Base-by-base conservation (phyloP, 2,113 vertebrate genomes). In the Anolis sagrei region DNA sequence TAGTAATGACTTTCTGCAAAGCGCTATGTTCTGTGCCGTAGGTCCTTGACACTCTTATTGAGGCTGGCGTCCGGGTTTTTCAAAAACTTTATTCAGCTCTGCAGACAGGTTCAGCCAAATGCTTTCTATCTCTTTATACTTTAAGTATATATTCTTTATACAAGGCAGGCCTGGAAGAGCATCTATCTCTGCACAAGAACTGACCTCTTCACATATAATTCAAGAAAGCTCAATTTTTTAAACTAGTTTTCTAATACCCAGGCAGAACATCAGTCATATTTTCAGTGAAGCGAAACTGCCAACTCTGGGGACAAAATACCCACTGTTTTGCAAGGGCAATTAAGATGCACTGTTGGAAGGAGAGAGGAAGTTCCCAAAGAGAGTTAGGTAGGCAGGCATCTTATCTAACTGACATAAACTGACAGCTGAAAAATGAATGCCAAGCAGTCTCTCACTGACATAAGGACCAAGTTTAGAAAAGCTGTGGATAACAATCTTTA, bases 391-490 rank as follows among this genome's bases (percentile, higher is more conserved):
- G 64, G 58, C 49, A 85, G 76, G 49, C 76, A 85, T 79, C 48
- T 85, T 70, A 32, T 39, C 32, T 32, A 85, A 34, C 34, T 78
- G 64, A 70, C 76, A 78, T 25, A 70, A 69, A 77, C 62, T 44
- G 48, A 58, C 27, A 85, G 76, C 64, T 70, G 66, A 64, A 58
- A 78, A 69, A 25, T 69, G 76, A 85, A 85, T 72, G 49, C 18
- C 66, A 70, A 85, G 34, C 16, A 39, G 66, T 85, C 32, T 51
- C 83, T 68, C 76, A 54, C n/a, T 54, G 83, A 51, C 76, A 85
- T 23, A 44, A 49, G 48, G 27, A 72, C 83, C 76, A 85, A 70
- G 64, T 85, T 85, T 85, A 78, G 64, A 58, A 85, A 78, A 69
- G 39, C 29, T 61, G 75, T 48, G 36, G 16, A 61, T 58, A 58